Conservation (phyloP, 2,888 invertebrate species). For the Scaeva pyrastri region DNA sequence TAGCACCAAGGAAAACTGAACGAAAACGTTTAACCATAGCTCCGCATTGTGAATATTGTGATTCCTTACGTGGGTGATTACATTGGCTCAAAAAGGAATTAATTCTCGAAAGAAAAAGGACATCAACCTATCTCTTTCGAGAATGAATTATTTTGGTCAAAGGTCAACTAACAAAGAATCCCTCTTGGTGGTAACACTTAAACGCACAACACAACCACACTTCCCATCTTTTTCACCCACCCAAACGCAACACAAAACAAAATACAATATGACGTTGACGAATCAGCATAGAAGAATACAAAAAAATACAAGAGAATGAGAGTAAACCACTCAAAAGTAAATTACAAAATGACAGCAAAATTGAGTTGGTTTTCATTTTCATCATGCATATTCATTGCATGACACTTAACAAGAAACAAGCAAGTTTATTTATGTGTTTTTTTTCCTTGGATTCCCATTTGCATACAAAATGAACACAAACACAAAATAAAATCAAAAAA, state of each 20-base stretch:
- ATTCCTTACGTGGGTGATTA: no score
- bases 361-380: conserved; percentile 75
- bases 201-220: background rate
- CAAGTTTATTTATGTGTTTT: conserved; percentile 39
- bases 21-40: no score
- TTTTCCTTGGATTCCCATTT: conserved; percentile 54
- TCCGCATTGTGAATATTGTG: no score
- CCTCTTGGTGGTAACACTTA: background rate
- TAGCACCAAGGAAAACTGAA: no score
- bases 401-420: conserved; percentile 41
- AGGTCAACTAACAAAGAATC: no score
- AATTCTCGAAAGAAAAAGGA: no score
- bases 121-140: no score
- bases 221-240: background rate
- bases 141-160: no score
- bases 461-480: conserved; percentile 57
- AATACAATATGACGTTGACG: conserved; percentile 4
- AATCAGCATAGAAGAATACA: conserved; percentile 4
- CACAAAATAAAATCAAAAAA: conserved; percentile 4
- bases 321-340: conserved; percentile 74
- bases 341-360: conserved; percentile 73
- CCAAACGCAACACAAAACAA: conserved; percentile 8
- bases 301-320: conserved; percentile 30
- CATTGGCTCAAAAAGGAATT: no score
- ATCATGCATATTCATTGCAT: conserved; percentile 50